Evolutionary conservation across 92 coral and sea anemone species (phyloP), one percentile per base, ranked within the genome.

Genomic region (Epizoanthus ramosus): DNA sequence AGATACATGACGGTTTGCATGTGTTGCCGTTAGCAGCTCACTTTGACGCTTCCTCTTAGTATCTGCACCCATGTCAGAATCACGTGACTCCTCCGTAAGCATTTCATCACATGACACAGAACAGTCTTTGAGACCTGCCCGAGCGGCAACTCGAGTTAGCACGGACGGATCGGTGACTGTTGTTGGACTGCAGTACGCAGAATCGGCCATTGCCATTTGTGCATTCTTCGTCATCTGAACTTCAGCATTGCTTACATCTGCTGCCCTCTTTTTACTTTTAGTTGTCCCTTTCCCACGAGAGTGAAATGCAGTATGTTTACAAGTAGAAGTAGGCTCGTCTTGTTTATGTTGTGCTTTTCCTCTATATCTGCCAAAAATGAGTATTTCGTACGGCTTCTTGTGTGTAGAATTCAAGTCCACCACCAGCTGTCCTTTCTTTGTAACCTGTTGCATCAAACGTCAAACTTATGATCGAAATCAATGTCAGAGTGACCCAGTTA

Each of bases 311-410:
- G n/a, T 65, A 2, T 65, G 73, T 47, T 71, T 18, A 28, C 35
- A 71, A 17, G 13, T 18, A 47, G 13, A 41, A 23, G 53, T 17
- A 24, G 67, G 15, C 13, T 56, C 16, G 39, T 17, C 50, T 2
- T 56, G 64, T 25, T 73, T 12, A 33, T 39, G 33, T 73, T 15
- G 54, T 4, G 50, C n/a, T 37, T 43, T 15, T 14, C 82, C 39
- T 3, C 8, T 71, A 88, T 84, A 93, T 68, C 88, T 86, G 21
- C 99, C 99, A 45, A 96, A 76, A 57, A 96, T 72, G 28, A 96
- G 83, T 7, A 92, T 92, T 76, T 96, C 99, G 65, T 96, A 96
- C 23, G 99, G 99, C 77, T 94, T 96, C 68, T 96, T 96, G 86
- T 96, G 99, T 14, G 88, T 77, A 28, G 99, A 96, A 79, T 94